Percentiles rank a stretch among this genome's conserved stretches.
Conservation (phyloP, 2,113 vertebrate genomes). For the Phyllopteryx taeniolatus region DNA sequence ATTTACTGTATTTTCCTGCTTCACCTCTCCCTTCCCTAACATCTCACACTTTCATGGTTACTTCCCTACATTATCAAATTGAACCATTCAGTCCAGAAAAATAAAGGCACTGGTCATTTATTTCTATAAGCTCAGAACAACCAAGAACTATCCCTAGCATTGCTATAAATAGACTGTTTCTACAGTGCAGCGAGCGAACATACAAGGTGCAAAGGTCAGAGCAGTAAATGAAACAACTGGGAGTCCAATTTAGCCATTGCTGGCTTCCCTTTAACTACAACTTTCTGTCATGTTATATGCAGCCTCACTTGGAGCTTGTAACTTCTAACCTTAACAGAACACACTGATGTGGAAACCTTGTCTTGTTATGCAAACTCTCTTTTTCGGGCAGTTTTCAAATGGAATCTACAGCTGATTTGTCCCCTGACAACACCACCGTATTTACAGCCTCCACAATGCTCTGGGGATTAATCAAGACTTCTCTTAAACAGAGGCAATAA, state of each 20-base stretch:
- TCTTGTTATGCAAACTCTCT: not conserved
- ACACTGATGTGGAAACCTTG: not conserved
- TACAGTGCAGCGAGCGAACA: not conserved
- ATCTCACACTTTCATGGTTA: not conserved
- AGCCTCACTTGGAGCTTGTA: not conserved
- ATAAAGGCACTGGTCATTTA: not conserved
- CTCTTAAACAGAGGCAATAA: too few relatives aligned
- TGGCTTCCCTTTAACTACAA: not conserved
- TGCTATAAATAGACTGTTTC: not conserved
- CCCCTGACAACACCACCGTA: not conserved
- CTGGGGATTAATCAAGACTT: not conserved
- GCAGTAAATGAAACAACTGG: not conserved
- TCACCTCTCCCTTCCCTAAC: not conserved
- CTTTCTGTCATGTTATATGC: not conserved
- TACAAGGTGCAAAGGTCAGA: not conserved
- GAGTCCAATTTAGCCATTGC: not conserved
- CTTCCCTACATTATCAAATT: constrained; percentile 1
- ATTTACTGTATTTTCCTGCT: not conserved
- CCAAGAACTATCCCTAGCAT: not conserved
- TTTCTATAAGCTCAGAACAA: constrained; percentile 10
- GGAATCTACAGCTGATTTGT: not conserved
- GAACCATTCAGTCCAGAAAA: constrained; percentile 3
- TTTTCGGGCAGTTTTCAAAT: not conserved
- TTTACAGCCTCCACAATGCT: not conserved
- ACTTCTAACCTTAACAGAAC: not conserved